Evolutionary conservation across 1,140 invertebrate species (phyloP).

Genomic region (Drosophila equinoxialis): DNA sequence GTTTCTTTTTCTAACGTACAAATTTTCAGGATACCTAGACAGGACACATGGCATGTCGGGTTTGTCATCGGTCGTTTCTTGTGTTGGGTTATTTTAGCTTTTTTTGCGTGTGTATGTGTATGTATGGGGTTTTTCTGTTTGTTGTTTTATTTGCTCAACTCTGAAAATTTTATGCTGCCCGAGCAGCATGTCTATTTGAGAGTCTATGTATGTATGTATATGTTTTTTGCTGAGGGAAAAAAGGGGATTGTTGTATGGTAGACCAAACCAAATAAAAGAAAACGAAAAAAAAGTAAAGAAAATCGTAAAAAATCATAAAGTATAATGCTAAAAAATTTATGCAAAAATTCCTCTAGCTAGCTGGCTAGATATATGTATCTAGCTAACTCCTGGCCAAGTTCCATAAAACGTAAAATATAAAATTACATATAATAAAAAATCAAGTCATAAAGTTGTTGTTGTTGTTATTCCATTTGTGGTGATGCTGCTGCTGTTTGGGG

Average conservation of each 20-base stretch:
- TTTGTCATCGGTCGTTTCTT: conserved; percentile 62
- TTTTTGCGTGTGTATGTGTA: neutral
- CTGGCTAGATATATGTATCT: conserved; percentile 37
- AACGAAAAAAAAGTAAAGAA: conserved; percentile 53
- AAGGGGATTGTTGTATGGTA: conserved; percentile 5
- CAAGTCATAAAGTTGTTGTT: conserved; percentile 69
- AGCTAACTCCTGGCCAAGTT: conserved; percentile 16
- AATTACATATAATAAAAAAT: conserved; percentile 77
- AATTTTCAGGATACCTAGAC: conserved; percentile 65
- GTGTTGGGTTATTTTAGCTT: conserved; percentile 16
- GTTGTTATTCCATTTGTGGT: conserved; percentile 31
- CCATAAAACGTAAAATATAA: conserved; percentile 64
- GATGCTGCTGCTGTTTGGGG: conserved; percentile 20
- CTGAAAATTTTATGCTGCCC: conserved; percentile 46
- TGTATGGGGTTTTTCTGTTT: conserved; percentile 3
- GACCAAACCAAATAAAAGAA: conserved; percentile 57
- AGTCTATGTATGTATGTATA: conserved; percentile 16
- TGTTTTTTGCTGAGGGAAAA: conserved; percentile 16
- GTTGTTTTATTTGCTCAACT: conserved; percentile 53
- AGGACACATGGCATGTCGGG: conserved; percentile 67
- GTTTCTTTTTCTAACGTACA: conserved; percentile 39
- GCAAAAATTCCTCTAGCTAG: conserved; percentile 59
- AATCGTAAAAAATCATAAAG: conserved; percentile 76
- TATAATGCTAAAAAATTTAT: conserved; percentile 74
- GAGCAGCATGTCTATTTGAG: conserved; percentile 27